Evolutionary conservation across 2,797 vertebrate genomes (phyloP), one percentile per base, ranked within the genome.

Genomic region (Prunella strophiata): DNA sequence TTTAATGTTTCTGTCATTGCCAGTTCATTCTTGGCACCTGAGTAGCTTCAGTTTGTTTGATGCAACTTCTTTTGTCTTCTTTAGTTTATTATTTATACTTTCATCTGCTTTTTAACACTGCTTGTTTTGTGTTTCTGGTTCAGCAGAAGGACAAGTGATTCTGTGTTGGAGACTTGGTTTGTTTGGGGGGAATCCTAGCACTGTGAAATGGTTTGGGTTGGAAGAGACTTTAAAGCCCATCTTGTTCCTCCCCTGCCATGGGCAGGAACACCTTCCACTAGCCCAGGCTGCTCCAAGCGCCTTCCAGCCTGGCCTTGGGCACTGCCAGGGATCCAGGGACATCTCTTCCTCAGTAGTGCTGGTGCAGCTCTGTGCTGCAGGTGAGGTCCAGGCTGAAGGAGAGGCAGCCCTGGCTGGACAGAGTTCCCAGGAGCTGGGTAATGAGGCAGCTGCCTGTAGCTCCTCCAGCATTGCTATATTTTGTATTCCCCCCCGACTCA

Each of bases 241-340:
- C 34, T 16, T 14, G 9, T 47, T 3, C 45, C n/a, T 65, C 27
- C 23, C 36, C 32, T 29, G 48, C 55, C 16, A 13, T 0, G 8
- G 23, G 17, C 38, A 83, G 38, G 65, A 38, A 22, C 34, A 59
- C 3, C 22, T 78, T 17, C 11, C 40, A 13, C 40, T 42, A 0
- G 5, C 7, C 30, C 67, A 67, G 34, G 7, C 1, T 63, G 32
- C 25, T 58, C 66, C 73, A 42, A 6, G 52, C 16, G n/a, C 45
- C 2, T 0, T 45, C 38, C 61, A 67, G 0, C 13, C 20, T 34
- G 52, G 47, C 54, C 5, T 4, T 22, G 61, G 52, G 3, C 48
- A 30, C 30, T 47, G 0, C 11, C 70, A 67, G 52, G 40, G 22
- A 8, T 27, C 19, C 38, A 42, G 70, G 30, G 47, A 1, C 10